Conservation (phyloP, 2,888 invertebrate genomes). For the Allacma fusca region DNA sequence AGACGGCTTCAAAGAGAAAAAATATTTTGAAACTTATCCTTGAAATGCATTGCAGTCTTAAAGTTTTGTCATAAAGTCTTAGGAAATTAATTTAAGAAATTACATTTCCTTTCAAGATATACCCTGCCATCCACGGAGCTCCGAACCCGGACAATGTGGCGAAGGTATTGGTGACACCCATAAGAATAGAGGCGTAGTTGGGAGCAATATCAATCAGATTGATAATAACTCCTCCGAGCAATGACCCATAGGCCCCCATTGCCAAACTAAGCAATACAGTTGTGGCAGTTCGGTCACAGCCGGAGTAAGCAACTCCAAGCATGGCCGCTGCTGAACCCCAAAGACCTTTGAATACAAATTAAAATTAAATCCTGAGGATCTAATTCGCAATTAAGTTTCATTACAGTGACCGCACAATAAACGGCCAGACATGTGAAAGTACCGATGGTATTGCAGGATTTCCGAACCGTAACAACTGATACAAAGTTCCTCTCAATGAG, state of each 20-base stretch:
- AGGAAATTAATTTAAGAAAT: not conserved
- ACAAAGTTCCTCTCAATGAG: slow-evolving; percentile 45
- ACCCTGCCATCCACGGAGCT: slow-evolving; percentile 41
- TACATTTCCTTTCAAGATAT: slow-evolving; percentile 43
- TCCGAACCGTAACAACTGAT: slow-evolving; percentile 47
- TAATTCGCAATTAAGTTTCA: no score
- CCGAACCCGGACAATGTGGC: slow-evolving; percentile 39
- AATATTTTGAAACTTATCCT: slow-evolving; percentile 10
- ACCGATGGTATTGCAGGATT: slow-evolving; percentile 55
- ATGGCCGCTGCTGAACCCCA: slow-evolving; percentile 61
- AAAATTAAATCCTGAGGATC: not conserved
- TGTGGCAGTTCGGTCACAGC: slow-evolving; percentile 58
- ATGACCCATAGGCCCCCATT: slow-evolving; percentile 46
- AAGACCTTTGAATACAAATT: slow-evolving; percentile 31
- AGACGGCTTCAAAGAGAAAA: slow-evolving; percentile 31
- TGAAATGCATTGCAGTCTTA: not conserved
- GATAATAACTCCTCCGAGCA: slow-evolving; percentile 47
- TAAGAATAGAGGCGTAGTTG: slow-evolving; percentile 51
- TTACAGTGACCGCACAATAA: no score
- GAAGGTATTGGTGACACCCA: slow-evolving; percentile 48
- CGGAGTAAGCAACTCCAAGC: slow-evolving; percentile 59
- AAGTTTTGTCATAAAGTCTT: not conserved
- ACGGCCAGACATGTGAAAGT: no score
- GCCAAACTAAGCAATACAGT: slow-evolving; percentile 59
- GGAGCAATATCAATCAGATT: slow-evolving; percentile 55